Evolutionary conservation across 2,797 vertebrate species (phyloP), one percentile per base, ranked within the genome.

Genomic region (Scomberomorus guttatus): DNA sequence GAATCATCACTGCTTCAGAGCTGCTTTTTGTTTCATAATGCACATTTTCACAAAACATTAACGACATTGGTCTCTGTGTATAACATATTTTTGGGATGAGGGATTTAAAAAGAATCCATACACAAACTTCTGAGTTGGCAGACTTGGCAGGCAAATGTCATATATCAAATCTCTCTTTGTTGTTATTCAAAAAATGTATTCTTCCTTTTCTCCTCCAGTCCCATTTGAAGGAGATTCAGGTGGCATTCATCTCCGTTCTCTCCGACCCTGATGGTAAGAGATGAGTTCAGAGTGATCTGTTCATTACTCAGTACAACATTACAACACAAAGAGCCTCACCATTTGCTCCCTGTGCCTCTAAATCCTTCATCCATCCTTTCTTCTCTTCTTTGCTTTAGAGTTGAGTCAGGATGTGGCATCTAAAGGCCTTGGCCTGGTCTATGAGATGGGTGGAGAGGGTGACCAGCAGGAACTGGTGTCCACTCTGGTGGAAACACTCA

Each of bases 361-460:
- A 9, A 12, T 25, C 58, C 17, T 42, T 75, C 22, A 46, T 69
- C 4, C 3, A 13, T 17, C 25, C 17, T 8, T 58, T 0, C 56
- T 56, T 46, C 66, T 60, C 56, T 52, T 74, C 6, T 89, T 59
- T 85, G 29, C 56, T 86, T 80, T 90, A 99, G 98, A 99, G 77
- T 93, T 99, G 88, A 99, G 98, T 92, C 98, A 99, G 89, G 98
- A 99, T 77, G 97, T 97, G 91, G 97, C 98, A 18, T 99, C 98
- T 20, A 99, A 99, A 95, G 98, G 98, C 62, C 96, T 99, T 58
- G 98, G 98, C 10, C 95, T 99, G 68, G 97, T 99, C 78, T 99
- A 99, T 79, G 98, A 99, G 93, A 95, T 99, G 83, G 98, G 98
- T 88, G 97, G 88, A 77, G 97, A 98, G 77, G 94, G 93, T 73